A percentile compares a stretch with the other conserved stretches of the same genome.
phyloP scores from a whole-genome alignment of 2,113 vertebrate species.

The Taurulus bubalis region DNA sequence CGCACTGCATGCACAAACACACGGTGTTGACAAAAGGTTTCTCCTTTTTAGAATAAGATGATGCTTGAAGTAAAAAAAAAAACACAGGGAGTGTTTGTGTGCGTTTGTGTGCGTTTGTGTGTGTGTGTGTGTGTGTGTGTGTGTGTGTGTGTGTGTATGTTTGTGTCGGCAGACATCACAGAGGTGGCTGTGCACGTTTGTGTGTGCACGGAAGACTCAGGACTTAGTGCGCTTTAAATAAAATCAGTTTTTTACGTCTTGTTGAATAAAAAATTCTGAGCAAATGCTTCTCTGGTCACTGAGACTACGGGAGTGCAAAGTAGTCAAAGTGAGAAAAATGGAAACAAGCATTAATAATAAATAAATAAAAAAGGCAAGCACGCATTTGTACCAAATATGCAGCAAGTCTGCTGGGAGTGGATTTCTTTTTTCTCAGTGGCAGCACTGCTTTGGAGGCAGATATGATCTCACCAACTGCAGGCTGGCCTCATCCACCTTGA shows the following conservation, averaged over 20 bases:
- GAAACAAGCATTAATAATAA: not conserved
- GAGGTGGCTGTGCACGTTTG: not conserved
- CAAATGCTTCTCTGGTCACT: not conserved
- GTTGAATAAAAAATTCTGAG: not conserved
- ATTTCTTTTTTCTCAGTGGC: not conserved
- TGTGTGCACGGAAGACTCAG: not conserved
- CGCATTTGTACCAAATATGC: not conserved
- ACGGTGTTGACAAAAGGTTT: slow-evolving; percentile 22
- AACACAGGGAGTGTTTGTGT: not conserved
- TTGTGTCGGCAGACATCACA: no score
- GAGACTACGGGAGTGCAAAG: not conserved
- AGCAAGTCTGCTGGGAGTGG: not conserved
- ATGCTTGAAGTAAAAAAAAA: slow-evolving; percentile 46
- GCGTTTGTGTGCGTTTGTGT: slow-evolving; percentile 1
- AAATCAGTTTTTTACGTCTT: slow-evolving; percentile 24
- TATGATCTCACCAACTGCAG: not conserved
- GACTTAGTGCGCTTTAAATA: not conserved
- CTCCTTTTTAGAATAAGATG: slow-evolving; percentile 17
- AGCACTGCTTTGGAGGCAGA: not conserved
- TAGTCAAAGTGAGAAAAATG: not conserved
- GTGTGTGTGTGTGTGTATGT: slow-evolving; percentile 13
- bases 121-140: slow-evolving; percentile 9
- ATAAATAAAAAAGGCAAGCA: not conserved
- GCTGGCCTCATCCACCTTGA: no score
- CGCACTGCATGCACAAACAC: not conserved